Conservation (phyloP, 2,797 vertebrate species). For the Neoniphon sammara region DNA sequence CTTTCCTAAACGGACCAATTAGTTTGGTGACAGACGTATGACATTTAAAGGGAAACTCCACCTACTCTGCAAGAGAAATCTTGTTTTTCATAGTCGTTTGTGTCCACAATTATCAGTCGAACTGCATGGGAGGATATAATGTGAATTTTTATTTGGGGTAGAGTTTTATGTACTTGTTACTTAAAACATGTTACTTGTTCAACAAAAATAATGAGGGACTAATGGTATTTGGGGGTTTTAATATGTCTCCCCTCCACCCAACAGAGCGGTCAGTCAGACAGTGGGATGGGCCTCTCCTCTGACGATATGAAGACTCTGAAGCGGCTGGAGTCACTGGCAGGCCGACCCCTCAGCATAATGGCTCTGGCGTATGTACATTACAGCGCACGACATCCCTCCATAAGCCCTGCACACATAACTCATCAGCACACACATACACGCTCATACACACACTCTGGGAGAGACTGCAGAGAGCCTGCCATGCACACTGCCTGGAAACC, state of each 20-base stretch:
- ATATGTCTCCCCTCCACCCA: conserved; percentile 22
- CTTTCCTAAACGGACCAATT: neutral
- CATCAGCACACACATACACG: conserved; percentile 34
- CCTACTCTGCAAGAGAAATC: neutral
- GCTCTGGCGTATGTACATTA: conserved; percentile 88
- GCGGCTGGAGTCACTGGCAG: conserved; percentile 86
- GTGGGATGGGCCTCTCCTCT: conserved; percentile 90
- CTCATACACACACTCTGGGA: neutral
- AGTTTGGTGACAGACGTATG: neutral
- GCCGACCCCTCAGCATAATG: conserved; percentile 90
- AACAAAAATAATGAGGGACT: no score
- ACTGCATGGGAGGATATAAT: neutral
- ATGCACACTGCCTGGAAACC: conserved; percentile 67
- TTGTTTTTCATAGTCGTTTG: neutral
- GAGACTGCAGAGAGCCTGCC: neutral
- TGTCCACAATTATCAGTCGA: neutral
- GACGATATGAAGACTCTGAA: conserved; percentile 90
- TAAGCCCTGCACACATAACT: conserved; percentile 35
- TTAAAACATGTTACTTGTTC: no score
- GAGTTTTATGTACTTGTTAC: neutral
- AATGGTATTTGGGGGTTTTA: neutral
- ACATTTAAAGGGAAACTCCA: conserved; percentile 6
- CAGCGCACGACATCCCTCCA: conserved; percentile 12
- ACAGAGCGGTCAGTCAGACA: conserved; percentile 89
- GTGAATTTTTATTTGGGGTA: neutral